Base-by-base conservation (phyloP, 2,888 invertebrate species). In the Trissolcus japonicus region DNA sequence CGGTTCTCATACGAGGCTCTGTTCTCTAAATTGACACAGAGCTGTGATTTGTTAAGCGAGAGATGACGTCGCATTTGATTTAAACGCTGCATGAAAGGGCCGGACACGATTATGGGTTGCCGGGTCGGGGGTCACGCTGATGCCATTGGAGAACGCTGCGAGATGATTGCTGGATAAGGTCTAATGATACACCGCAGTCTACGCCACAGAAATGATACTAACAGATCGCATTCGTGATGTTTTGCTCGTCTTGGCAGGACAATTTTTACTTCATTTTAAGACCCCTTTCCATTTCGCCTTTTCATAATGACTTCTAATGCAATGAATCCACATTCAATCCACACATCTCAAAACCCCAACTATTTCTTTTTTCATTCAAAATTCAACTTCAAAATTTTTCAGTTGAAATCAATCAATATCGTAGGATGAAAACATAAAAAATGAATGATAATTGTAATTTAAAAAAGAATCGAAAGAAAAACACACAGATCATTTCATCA, bases 121-220 rank as follows among this genome's bases (percentile, higher is more conserved):
- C 54, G 83, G 87, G 85, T 87, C 86, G 86, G 83, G 82, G 82
- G 86, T 86, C 84, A 84, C 76, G 82, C 83, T 80, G 84, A 86
- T 84, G 80, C 71, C 74, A 60, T 78, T 80, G 79, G 81, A 82
- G 82, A 79, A 82, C 83, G 84, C 79, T 82, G 81, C 80, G 80
- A 78, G 78, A 76, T 80, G 82, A 87, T 87, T 86, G 83, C 68
- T 72, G 80, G 83, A 80, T 86, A 87, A 86, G 85, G 82, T 81
- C 84, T 83, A 83, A 85, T 85, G 81, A 83, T 82, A 82, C 63
- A 73, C 73, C 74, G 53, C 65, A 63, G 78, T 77, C 75, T 55
- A 17, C 56, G 66, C 66, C 60, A 14, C 43, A 74, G 69, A 57
- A 80, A 79, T 71, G 66, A 65, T 29, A 53, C 61, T 74, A 78